Evolutionary conservation across 2,888 invertebrate genomes (phyloP).

Genomic region (Tenthredo livida): DNA sequence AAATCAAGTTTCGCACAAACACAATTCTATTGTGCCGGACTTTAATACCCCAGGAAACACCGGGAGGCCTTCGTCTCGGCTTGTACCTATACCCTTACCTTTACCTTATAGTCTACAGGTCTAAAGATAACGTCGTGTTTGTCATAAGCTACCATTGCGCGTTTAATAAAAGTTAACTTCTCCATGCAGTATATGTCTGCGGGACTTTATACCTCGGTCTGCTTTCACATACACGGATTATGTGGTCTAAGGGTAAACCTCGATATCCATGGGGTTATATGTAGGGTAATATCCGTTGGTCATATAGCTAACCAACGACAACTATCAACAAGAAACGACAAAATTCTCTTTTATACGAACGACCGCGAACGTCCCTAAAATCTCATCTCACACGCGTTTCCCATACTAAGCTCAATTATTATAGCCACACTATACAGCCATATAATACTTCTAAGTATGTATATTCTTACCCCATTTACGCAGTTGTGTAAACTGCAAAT

Average conservation of each 20-base stretch:
- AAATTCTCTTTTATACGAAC: constrained; percentile 39
- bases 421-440: constrained; percentile 3
- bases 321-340: constrained; percentile 43
- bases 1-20: constrained; percentile 48
- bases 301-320: constrained; percentile 34
- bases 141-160: constrained; percentile 26
- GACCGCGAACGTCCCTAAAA: constrained; percentile 30
- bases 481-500: background rate
- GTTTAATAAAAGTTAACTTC: constrained; percentile 48
- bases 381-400: constrained; percentile 22
- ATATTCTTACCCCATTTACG: background rate
- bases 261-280: constrained; percentile 40
- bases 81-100: background rate
- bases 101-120: background rate
- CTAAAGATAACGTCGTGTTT: constrained; percentile 38
- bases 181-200: constrained; percentile 3
- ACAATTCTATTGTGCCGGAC: constrained; percentile 42
- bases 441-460: background rate
- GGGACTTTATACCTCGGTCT: constrained; percentile 20
- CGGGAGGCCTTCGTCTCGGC: background rate
- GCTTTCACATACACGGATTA: constrained; percentile 26
- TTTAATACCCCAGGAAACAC: constrained; percentile 10
- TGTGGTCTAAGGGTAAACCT: constrained; percentile 45
- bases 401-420: constrained; percentile 37
- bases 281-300: constrained; percentile 41